Conservation (phyloP, 2,888 invertebrate species). For the Yponomeuta cagnagella region DNA sequence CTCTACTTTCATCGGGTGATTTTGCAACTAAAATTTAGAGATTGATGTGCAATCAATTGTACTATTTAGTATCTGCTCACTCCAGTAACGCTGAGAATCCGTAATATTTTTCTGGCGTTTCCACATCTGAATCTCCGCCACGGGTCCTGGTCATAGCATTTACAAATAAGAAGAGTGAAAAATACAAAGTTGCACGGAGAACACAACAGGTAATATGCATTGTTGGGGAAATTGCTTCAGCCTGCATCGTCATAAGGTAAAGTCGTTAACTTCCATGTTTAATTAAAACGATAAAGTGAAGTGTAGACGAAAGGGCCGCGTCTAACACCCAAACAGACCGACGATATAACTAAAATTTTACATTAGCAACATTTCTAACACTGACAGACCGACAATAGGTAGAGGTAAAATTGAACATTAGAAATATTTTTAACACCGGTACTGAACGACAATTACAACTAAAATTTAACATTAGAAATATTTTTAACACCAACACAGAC, state of each 20-base stretch:
- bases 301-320: not conserved
- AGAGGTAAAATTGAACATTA: no score
- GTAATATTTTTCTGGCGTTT: not conserved
- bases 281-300: not conserved
- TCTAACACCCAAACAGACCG: not conserved
- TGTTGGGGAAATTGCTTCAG: not conserved
- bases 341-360: not conserved
- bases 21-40: no score
- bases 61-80: no score
- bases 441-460: no score
- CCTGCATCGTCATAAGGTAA: not conserved
- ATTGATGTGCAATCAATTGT: no score
- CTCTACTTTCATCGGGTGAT: no score
- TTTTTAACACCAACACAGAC: no score
- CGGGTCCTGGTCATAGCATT: not conserved
- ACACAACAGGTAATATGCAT: not conserved
- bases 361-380: not conserved
- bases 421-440: no score
- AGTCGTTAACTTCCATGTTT: not conserved
- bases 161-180: not conserved
- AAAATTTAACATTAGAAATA: no score
- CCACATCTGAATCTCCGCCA: not conserved
- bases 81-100: no score
- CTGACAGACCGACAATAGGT: no score
- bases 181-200: not conserved